A percentile compares a stretch with the other conserved stretches of the same genome.
Conservation (phyloP, 2,113 vertebrate genomes). For the Leucopternis melanops region DNA sequence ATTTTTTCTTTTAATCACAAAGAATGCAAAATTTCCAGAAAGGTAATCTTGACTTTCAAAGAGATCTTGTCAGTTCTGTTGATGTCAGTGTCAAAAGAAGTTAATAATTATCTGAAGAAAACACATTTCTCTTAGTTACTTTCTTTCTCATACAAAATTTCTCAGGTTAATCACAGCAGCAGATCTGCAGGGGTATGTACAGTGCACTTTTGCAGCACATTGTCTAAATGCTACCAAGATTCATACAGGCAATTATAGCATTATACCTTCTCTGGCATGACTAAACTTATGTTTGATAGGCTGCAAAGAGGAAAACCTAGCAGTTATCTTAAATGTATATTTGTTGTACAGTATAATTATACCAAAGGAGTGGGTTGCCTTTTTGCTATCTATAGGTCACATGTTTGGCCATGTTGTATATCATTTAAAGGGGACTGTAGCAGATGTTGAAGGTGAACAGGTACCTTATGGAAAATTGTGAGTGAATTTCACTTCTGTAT, state of each 20-base stretch:
- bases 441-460: neutral
- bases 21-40: slow-evolving; percentile 13
- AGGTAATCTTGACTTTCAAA: slow-evolving; percentile 38
- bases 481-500: neutral
- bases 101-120: slow-evolving; percentile 55
- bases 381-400: slow-evolving; percentile 20
- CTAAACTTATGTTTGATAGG: slow-evolving; percentile 56
- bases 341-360: slow-evolving; percentile 61
- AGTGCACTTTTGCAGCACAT: slow-evolving; percentile 39
- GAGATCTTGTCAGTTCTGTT: slow-evolving; percentile 48
- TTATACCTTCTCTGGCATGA: slow-evolving; percentile 35
- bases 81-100: slow-evolving; percentile 50
- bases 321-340: slow-evolving; percentile 50
- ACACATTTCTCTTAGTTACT: slow-evolving; percentile 35
- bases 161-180: slow-evolving; percentile 39
- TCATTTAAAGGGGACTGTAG: neutral
- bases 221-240: slow-evolving; percentile 61
- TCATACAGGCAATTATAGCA: slow-evolving; percentile 57
- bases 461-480: neutral
- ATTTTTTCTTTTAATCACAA: slow-evolving; percentile 27
- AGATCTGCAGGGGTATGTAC: slow-evolving; percentile 20
- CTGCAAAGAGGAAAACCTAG: slow-evolving; percentile 48
- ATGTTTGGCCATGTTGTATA: neutral
- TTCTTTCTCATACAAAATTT: slow-evolving; percentile 37
- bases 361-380: neutral